Evolutionary conservation across 2,797 vertebrate species (phyloP).

Genomic region (Cossypha heuglini): DNA sequence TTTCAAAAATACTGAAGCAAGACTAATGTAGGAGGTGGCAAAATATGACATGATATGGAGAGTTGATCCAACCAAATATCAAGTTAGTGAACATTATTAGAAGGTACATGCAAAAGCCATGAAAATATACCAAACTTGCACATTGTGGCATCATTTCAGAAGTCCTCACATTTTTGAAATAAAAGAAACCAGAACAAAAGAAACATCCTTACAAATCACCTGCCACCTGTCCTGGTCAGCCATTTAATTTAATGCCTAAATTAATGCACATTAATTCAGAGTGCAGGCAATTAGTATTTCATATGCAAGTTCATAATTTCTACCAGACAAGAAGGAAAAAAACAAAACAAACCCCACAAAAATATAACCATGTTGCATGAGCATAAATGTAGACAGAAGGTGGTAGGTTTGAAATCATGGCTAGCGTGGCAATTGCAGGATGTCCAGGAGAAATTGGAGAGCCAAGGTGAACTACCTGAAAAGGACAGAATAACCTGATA

Average conservation of each 20-base stretch:
- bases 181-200: background rate
- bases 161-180: background rate
- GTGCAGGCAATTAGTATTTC: background rate
- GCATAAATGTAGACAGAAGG: background rate
- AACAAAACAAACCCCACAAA: background rate
- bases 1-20: background rate
- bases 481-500: background rate
- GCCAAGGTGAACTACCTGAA: background rate
- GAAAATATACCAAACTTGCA: background rate
- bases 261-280: background rate
- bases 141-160: background rate
- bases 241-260: background rate
- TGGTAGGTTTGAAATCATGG: fast-evolving
- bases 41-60: background rate
- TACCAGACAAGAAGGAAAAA: background rate
- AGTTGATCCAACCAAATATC: background rate
- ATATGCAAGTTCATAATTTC: background rate
- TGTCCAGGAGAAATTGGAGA: background rate
- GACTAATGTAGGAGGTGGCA: background rate
- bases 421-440: background rate
- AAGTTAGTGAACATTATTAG: background rate
- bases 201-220: background rate
- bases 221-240: background rate
- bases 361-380: background rate
- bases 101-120: background rate